Base-by-base conservation (phyloP, 2,888 invertebrate genomes). In the Heliconius aoede region DNA sequence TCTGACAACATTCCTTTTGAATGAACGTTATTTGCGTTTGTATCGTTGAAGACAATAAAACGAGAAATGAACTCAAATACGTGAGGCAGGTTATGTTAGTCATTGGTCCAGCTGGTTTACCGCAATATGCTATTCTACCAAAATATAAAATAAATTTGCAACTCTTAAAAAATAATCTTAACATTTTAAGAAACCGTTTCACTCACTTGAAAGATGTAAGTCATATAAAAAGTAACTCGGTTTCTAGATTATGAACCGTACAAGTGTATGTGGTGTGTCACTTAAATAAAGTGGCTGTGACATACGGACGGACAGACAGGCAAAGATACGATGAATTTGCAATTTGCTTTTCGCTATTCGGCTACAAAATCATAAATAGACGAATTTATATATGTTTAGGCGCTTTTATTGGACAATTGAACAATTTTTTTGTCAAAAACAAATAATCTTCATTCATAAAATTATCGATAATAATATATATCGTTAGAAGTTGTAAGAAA, bases 1-100 rank as follows among this genome's bases (percentile, higher is more conserved):
- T 46, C 46, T 46, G 46, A 46, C 65, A 69, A 28, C 87, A 87
- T 88, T 87, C 88, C 84, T 79, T 73, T 64, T 73, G 60, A 36
- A 80, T 89, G 87, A 90, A 85, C 87, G 86, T 85, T 82, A 84
- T 83, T 84, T 83, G 78, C 71, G 72, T 65, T 72, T 67, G 71
- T 60, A n/a, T n/a, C 46, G 62, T 69, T 62, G 15, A 24, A 28
- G 18, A 65, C 18, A 24, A 60, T 40, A 30, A 46, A 9, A 68
- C 15, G 30, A 30, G 69, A 15, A 55, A 69, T 55, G n/a, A 69
- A 55, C 11, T 30, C n/a, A 69, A 55, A 32, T 69, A 69, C 51
- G n/a, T 55, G 30, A 65, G 32, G 32, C 15, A 36, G 65, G 36
- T 36, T 65, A 24, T 65, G 7, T 65, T 36, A 65, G 36, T 36